Conservation (phyloP, 2,113 vertebrate species). For the Malaclemys terrapin region DNA sequence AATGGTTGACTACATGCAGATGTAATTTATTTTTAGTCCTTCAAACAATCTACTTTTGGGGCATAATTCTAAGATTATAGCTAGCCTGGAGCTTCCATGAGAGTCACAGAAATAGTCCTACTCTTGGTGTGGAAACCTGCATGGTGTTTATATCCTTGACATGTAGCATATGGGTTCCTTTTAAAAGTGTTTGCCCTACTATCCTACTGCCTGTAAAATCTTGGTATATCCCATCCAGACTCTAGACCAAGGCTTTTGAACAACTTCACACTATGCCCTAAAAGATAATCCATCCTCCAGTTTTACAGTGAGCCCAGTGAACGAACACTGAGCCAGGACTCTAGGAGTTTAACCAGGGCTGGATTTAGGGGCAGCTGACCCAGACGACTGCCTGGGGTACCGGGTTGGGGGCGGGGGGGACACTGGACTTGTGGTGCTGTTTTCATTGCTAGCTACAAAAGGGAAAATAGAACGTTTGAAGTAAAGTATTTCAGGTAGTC, state of each 20-base stretch:
- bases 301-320: neutral
- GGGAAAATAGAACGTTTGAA: too few species aligned
- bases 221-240: neutral
- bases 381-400: too few species aligned
- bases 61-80: neutral
- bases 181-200: neutral
- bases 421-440: too few species aligned
- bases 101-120: neutral
- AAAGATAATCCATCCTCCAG: neutral
- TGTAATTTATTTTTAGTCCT: neutral
- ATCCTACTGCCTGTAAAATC: neutral
- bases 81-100: neutral
- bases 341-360: neutral
- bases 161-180: neutral
- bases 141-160: neutral
- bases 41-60: neutral
- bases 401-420: too few species aligned
- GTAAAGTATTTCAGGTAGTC: too few species aligned
- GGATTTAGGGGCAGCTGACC: too few species aligned
- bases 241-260: neutral
- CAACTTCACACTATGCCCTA: neutral
- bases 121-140: neutral
- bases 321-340: neutral
- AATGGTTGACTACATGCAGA: neutral
- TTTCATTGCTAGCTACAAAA: too few species aligned